Evolutionary conservation across 1,140 invertebrate genomes (phyloP).

Genomic region (Oedothorax gibbosus): DNA sequence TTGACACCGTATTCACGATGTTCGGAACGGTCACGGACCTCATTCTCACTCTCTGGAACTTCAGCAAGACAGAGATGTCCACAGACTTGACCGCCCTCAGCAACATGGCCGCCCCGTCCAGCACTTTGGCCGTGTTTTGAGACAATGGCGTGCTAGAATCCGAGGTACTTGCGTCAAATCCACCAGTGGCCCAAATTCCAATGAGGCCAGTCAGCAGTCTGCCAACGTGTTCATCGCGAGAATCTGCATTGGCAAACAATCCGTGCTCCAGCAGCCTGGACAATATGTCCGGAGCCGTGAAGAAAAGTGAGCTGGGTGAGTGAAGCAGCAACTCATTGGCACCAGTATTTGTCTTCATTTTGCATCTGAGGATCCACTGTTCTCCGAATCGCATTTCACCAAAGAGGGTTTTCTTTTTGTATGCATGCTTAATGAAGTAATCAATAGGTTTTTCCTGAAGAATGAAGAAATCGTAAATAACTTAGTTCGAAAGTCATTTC

Average conservation of each 20-base stretch:
- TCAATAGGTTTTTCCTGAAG: slow-evolving; percentile 28
- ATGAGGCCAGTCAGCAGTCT: slow-evolving; percentile 32
- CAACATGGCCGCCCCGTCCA: neutral
- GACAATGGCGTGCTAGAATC: too few species aligned
- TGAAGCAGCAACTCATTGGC: neutral
- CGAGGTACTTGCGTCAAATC: too few species aligned
- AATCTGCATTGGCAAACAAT: neutral
- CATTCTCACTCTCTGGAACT: neutral
- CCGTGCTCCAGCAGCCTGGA: slow-evolving; percentile 7
- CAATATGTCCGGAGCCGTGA: slow-evolving; percentile 11
- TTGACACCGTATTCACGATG: neutral
- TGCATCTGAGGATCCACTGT: slow-evolving; percentile 8
- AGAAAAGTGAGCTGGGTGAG: slow-evolving; percentile 13
- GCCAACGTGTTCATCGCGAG: slow-evolving; percentile 5
- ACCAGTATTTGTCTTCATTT: neutral
- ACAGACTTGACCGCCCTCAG: slow-evolving; percentile 24
- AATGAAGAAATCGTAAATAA: neutral
- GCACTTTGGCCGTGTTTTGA: neutral
- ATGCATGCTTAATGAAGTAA: slow-evolving; percentile 46
- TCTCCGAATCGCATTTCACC: slow-evolving; percentile 17
- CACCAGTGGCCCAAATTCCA: neutral
- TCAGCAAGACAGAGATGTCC: neutral
- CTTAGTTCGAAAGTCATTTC: neutral
- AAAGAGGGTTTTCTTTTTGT: slow-evolving; percentile 25
- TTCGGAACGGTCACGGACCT: neutral